These are phyloP conservation scores for Caradrina kadenii DNA, from an alignment of 2,888 invertebrate species.

Conservation along the genomic window DNA sequence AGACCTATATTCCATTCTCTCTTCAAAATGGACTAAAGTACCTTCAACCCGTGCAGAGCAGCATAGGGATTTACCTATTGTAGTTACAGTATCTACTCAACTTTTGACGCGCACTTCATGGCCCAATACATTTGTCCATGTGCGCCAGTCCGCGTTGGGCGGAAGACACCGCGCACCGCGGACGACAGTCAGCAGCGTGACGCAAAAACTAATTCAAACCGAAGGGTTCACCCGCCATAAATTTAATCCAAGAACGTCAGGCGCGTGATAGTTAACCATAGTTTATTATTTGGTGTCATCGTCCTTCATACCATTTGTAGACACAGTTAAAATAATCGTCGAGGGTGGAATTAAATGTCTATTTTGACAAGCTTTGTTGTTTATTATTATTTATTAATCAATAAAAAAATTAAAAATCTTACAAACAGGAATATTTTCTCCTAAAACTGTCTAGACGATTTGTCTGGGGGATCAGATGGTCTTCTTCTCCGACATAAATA, in stretches of 20 bases:
- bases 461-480: too few relatives aligned
- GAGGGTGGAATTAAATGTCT: too few relatives aligned
- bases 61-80: not conserved
- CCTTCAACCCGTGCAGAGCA: not conserved
- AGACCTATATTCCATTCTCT: too few relatives aligned
- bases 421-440: too few relatives aligned
- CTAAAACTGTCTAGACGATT: too few relatives aligned
- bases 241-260: slow-evolving; percentile 71
- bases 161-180: slow-evolving; percentile 57
- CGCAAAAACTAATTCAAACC: slow-evolving; percentile 86
- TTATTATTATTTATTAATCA: too few relatives aligned
- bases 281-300: slow-evolving; percentile 57
- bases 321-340: not conserved
- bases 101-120: slow-evolving; percentile 59
- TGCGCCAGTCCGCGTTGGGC: slow-evolving; percentile 63
- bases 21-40: too few relatives aligned
- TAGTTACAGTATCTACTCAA: too few relatives aligned
- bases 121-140: slow-evolving; percentile 71
- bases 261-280: slow-evolving; percentile 60
- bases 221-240: slow-evolving; percentile 75
- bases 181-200: slow-evolving; percentile 70
- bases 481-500: too few relatives aligned
- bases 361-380: too few relatives aligned
- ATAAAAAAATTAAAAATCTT: too few relatives aligned
- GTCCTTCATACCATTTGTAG: slow-evolving; percentile 10